phyloP scores from a whole-genome alignment of 1,140 invertebrate species.

The Eubasilissa regina region DNA sequence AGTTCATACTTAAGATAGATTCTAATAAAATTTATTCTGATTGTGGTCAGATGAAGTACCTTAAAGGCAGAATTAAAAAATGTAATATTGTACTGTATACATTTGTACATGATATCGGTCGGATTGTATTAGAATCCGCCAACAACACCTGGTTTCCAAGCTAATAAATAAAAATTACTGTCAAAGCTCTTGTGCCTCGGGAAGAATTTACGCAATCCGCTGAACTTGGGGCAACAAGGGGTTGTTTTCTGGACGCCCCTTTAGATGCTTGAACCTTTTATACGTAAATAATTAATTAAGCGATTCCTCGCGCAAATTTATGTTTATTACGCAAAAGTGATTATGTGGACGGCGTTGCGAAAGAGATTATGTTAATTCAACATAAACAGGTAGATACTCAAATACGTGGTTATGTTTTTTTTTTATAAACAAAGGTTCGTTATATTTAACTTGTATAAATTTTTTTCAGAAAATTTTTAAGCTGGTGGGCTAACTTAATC shows the following conservation, averaged over 20 bases:
- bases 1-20: no score
- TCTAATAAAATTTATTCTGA: no score
- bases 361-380: conserved; percentile 12
- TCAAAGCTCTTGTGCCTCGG: conserved; percentile 43
- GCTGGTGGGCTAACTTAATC: no score
- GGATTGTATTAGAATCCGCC: conserved; percentile 44
- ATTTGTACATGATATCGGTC: conserved; percentile 32
- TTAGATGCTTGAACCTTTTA: conserved; percentile 27
- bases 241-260: conserved; percentile 51
- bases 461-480: no score
- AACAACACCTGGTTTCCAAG: conserved; percentile 50
- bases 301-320: conserved; percentile 22
- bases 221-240: conserved; percentile 52
- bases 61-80: not conserved
- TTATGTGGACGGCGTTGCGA: not conserved
- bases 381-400: not conserved
- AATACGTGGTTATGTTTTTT: no score
- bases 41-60: no score
- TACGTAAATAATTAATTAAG: conserved; percentile 41
- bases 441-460: no score
- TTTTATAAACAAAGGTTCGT: no score
- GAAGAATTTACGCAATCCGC: conserved; percentile 54
- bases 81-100: not conserved
- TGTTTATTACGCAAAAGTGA: conserved; percentile 21
- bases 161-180: conserved; percentile 60